Evolutionary conservation across 2,888 invertebrate genomes (phyloP), one percentile per base, ranked within the genome.

Genomic region (Cryptocheilus praepositus): DNA sequence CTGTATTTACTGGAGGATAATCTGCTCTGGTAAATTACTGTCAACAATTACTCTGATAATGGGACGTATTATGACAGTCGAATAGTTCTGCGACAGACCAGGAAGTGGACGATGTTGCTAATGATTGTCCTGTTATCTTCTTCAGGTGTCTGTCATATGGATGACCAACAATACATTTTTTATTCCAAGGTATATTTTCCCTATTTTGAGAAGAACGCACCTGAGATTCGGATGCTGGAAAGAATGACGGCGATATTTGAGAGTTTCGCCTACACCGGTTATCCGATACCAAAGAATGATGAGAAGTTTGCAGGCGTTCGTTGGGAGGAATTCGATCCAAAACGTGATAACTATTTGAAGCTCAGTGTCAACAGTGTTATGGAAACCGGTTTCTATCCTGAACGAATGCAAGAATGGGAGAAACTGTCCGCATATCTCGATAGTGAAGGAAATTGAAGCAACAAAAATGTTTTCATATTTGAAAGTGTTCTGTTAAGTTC

Each of bases 141-240:
- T 4, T 11, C 67, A 90, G 90, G 90, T 4, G 88, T 90, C 2
- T 88, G 87, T 0, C 91, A 91, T 78, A 89, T 90, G 54, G 91
- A 91, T 73, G 92, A 92, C 77, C 81, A 91, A 61, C 89, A 91
- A 73, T 91, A 91, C 77, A 72, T 91, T 3, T 91, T 91, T 76
- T 88, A 86, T 55, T 85, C 89, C 51, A 83, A 83, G 16, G 18
- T 16, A 0, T 4, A 56, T 3, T 85, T 85, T 28, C 89, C 90
- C n/a, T 88, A 86, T 79, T 89, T 90, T 54, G 84, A 87, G 0
- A 82, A 82, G 19, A 85, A 81, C 22, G 90, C 89, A 22, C 89
- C 89, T 4, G 91, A 91, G 67, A 84, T 86, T 49, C 77, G 82
- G 11, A 89, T 89, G 67, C 88, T 91, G 0, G 82, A 87, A 15